A percentile compares a stretch with the other conserved stretches of the same genome.
phyloP scores from a whole-genome alignment of 2,797 vertebrate genomes.

The Myotis planiceps region DNA sequence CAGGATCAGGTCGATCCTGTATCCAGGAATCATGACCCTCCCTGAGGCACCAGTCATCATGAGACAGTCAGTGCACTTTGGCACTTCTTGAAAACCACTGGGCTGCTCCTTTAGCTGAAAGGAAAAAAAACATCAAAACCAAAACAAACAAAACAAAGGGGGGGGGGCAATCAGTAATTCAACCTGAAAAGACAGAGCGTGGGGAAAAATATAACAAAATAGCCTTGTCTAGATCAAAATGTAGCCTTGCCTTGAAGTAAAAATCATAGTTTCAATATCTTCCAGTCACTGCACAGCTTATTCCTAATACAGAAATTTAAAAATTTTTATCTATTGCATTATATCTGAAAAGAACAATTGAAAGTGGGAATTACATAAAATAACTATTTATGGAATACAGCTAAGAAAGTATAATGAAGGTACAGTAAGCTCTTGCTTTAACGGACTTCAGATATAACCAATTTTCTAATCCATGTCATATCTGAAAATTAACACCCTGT shows the following conservation, averaged over 20 bases:
- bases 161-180: conserved; percentile 72
- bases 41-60: conserved; percentile 83
- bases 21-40: conserved; percentile 83
- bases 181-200: conserved; percentile 77
- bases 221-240: conserved; percentile 76
- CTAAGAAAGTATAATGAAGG: conserved; percentile 23
- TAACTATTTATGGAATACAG: not conserved
- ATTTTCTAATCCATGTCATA: not conserved
- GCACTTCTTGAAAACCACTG: conserved; percentile 83
- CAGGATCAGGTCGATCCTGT: conserved; percentile 83
- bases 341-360: conserved; percentile 21
- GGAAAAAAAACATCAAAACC: conserved; percentile 84
- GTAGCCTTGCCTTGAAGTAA: conserved; percentile 57
- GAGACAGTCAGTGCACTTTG: conserved; percentile 82
- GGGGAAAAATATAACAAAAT: conserved; percentile 76
- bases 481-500: not conserved
- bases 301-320: conserved; percentile 6
- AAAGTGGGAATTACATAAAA: conserved; percentile 34
- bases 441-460: not conserved
- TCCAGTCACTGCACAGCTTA: conserved; percentile 17
- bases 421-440: not conserved
- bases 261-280: conserved; percentile 30
- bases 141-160: conserved; percentile 83
- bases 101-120: conserved; percentile 84
- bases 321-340: not conserved